Evolutionary conservation across 1,140 invertebrate genomes (phyloP).

Genomic region (Zaprionus lachaisei): DNA sequence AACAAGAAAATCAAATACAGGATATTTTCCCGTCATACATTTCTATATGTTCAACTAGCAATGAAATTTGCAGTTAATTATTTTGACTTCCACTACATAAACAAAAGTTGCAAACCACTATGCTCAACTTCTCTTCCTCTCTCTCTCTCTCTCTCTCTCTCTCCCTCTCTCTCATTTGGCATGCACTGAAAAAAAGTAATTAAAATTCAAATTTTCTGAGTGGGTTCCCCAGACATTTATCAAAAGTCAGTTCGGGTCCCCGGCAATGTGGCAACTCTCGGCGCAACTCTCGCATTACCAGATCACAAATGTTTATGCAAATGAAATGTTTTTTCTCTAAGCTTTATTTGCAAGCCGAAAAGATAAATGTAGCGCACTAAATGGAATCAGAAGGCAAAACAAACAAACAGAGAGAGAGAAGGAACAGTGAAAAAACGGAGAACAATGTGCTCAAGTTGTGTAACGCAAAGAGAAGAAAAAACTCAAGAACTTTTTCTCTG

Average conservation of each 20-base stretch:
- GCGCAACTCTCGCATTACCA: not conserved
- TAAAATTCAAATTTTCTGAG: not conserved
- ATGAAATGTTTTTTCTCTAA: conserved; percentile 24
- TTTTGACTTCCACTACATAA: not conserved
- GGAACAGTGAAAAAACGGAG: conserved; percentile 7
- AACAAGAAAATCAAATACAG: not conserved
- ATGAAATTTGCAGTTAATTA: not conserved
- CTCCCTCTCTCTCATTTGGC: no score
- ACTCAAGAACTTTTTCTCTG: conserved; percentile 39
- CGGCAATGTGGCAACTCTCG: not conserved
- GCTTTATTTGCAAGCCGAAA: conserved; percentile 17
- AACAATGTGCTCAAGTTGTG: conserved; percentile 38
- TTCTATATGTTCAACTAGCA: not conserved
- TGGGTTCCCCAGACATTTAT: not conserved
- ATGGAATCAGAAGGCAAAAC: conserved; percentile 23
- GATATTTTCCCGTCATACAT: not conserved
- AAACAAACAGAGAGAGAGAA: not conserved
- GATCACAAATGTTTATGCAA: conserved; percentile 38
- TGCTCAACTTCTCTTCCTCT: not conserved
- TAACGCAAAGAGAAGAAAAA: conserved; percentile 27
- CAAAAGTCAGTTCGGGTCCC: not conserved
- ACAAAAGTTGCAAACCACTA: conserved; percentile 1
- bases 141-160: no score
- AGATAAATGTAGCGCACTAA: conserved; percentile 38
- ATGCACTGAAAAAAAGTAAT: conserved; percentile 1